These are phyloP conservation scores for Hydropsyche tenuis DNA, from an alignment of 1,140 invertebrate species.

Conservation along the genomic window DNA sequence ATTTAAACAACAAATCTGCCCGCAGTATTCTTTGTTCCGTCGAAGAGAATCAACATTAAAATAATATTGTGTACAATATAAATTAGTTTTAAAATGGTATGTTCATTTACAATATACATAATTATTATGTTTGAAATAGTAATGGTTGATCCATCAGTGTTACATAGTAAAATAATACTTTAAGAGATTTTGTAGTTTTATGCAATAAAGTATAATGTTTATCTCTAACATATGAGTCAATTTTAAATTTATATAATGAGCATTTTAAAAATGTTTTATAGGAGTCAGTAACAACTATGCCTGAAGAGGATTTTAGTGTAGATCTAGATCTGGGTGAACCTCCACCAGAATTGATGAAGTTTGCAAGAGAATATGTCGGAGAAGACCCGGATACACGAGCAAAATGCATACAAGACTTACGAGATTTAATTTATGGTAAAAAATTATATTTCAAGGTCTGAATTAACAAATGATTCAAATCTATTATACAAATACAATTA, in stretches of 20 bases:
- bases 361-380: conserved; percentile 54
- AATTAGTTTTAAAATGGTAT: not conserved
- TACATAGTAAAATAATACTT: not conserved
- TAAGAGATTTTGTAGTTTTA: not conserved
- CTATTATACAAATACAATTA: conserved; percentile 33
- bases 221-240: too few relatives aligned
- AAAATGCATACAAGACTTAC: conserved; percentile 67
- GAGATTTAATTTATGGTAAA: conserved; percentile 79
- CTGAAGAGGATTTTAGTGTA: conserved; percentile 35
- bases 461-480: conserved; percentile 23
- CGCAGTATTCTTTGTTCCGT: too few relatives aligned
- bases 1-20: too few relatives aligned
- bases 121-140: not conserved
- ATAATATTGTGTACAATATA: not conserved
- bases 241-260: not conserved
- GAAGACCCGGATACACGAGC: conserved; percentile 57
- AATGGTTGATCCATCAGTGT: not conserved
- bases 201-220: too few relatives aligned
- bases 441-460: too few relatives aligned
- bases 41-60: too few relatives aligned
- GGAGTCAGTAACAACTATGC: conserved; percentile 34
- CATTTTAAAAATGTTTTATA: not conserved
- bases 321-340: conserved; percentile 56
- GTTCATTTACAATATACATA: not conserved
- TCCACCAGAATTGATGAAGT: conserved; percentile 55